Conservation (phyloP, 2,797 vertebrate species). For the Epinephelus awoara region DNA sequence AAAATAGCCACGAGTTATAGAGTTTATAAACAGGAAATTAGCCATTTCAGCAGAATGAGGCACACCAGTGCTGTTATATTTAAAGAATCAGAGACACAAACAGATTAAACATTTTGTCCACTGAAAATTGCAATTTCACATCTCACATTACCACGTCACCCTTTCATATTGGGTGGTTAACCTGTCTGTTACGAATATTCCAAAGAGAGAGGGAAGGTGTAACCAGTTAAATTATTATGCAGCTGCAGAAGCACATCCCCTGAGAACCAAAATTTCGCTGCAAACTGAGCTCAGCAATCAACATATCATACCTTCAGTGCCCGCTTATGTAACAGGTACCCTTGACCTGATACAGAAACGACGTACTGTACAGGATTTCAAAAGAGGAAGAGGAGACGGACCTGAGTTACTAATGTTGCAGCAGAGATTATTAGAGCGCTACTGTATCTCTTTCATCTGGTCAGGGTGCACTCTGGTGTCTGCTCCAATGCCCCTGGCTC, state of each 20-base stretch:
- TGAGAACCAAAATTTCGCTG: conserved; percentile 18
- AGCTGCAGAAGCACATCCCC: conserved; percentile 8
- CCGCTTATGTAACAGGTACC: conserved; percentile 36
- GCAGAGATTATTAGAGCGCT: conserved; percentile 62
- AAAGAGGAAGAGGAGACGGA: conserved; percentile 22
- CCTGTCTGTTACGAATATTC: conserved; percentile 8
- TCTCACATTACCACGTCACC: neutral
- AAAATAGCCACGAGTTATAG: neutral
- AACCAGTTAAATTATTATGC: conserved; percentile 18
- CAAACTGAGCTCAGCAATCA: conserved; percentile 40
- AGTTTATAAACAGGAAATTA: neutral
- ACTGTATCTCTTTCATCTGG: conserved; percentile 69
- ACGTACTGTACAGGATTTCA: conserved; percentile 31
- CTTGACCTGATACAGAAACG: conserved; percentile 41
- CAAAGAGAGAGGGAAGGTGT: conserved; percentile 10
- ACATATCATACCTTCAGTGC: conserved; percentile 18
- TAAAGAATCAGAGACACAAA: neutral
- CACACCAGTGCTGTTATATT: neutral
- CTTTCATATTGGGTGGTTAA: neutral
- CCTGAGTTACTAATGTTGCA: conserved; percentile 43
- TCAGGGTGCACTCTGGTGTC: conserved; percentile 42
- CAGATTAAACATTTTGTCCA: conserved; percentile 1
- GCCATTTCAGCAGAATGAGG: neutral
- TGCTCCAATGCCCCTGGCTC: conserved; percentile 57
- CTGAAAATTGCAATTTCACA: conserved; percentile 17